These are phyloP conservation scores for Gallinago nigripennis DNA, from an alignment of 2,797 vertebrate genomes.

Conservation along the genomic window DNA sequence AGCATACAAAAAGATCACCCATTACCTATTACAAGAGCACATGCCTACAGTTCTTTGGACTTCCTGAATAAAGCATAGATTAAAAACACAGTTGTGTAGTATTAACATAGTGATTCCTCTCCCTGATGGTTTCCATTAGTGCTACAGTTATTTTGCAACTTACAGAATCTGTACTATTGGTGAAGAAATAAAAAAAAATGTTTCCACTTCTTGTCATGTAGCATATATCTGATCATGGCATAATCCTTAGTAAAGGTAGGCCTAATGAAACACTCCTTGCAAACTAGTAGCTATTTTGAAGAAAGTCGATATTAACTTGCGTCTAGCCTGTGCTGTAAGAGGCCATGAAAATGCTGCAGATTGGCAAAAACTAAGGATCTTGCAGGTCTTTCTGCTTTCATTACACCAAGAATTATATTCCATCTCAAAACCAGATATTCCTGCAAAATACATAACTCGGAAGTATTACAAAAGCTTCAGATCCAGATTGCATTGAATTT, in stretches of 20 bases:
- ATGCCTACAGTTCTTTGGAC: background rate
- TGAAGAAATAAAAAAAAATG: background rate
- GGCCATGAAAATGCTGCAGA: background rate
- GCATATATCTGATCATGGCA: background rate
- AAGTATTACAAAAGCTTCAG: constrained; percentile 12
- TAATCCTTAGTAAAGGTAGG: background rate
- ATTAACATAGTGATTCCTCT: background rate
- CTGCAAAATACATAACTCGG: constrained; percentile 30
- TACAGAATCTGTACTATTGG: background rate
- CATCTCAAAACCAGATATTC: constrained; percentile 22
- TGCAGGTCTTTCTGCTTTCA: background rate
- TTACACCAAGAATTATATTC: constrained; percentile 35
- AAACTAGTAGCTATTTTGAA: background rate
- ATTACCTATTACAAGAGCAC: background rate
- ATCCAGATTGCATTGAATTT: background rate
- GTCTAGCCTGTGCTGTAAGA: background rate
- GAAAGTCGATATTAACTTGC: background rate
- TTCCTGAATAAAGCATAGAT: background rate
- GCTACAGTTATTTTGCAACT: background rate
- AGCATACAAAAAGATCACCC: background rate
- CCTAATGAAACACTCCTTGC: background rate
- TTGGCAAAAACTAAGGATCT: background rate
- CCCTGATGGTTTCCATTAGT: background rate
- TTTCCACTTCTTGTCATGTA: background rate
- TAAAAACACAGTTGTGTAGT: background rate